Percentiles rank a stretch among this genome's conserved stretches.
These are phyloP conservation scores for Entomobrya proxima DNA, from an alignment of 2,888 invertebrate species.

Conservation along the genomic window DNA sequence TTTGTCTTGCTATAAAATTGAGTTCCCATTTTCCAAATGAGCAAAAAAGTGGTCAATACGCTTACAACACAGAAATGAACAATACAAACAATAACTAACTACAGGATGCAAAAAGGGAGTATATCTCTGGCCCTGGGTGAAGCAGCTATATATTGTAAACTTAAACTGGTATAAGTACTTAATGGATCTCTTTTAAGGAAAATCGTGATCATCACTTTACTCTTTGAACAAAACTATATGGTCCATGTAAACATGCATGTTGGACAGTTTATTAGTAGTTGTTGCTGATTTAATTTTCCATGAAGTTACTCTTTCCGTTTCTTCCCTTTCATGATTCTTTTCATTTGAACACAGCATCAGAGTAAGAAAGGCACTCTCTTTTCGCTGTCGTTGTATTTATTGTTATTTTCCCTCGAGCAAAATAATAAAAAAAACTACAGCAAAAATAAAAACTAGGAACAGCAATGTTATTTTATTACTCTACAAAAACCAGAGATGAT, in stretches of 20 bases:
- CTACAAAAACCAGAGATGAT: constrained; percentile 13
- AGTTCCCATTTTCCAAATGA: constrained; percentile 25
- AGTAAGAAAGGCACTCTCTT: neutral
- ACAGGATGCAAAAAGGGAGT: neutral
- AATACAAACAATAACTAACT: neutral
- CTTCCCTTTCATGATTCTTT: neutral
- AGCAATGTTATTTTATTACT: constrained; percentile 22
- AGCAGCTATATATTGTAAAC: neutral
- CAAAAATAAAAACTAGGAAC: neutral
- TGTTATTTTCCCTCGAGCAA: constrained; percentile 18
- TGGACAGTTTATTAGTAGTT: neutral
- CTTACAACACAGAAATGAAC: neutral
- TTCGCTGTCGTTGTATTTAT: neutral
- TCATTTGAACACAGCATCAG: neutral
- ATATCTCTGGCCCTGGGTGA: neutral
- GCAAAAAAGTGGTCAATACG: neutral
- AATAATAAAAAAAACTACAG: constrained; percentile 11
- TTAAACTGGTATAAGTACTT: neutral
- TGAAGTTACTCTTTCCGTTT: constrained; percentile 34
- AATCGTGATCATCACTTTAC: constrained; percentile 22
- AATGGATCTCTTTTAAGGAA: neutral
- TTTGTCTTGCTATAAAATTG: constrained; percentile 3
- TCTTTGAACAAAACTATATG: neutral
- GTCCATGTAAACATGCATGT: neutral
- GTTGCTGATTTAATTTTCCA: constrained; percentile 36